These are phyloP conservation scores for Unio delphinus DNA, from an alignment of 2,888 invertebrate genomes.

Conservation along the genomic window DNA sequence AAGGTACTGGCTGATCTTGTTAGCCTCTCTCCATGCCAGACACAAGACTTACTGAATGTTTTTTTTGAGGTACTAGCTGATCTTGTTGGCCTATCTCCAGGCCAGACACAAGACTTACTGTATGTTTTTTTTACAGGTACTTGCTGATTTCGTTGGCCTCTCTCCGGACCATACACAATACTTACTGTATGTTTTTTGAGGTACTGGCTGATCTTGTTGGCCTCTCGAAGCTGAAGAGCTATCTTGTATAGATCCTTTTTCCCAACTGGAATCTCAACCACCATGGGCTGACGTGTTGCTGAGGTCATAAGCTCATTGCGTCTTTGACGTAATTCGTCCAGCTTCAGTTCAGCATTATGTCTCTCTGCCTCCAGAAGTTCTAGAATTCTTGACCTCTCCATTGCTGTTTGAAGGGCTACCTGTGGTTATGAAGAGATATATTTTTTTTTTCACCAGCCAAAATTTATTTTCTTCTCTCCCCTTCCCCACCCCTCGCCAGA, in stretches of 20 bases:
- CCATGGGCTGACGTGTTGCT: background rate
- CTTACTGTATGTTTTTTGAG: slow-evolving; percentile 65
- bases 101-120: background rate
- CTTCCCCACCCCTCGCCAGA: background rate
- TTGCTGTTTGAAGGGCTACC: slow-evolving; percentile 26
- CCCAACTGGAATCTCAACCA: slow-evolving; percentile 12
- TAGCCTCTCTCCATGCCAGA: too few relatives aligned
- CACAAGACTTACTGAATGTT: too few relatives aligned
- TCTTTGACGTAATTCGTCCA: slow-evolving; percentile 51
- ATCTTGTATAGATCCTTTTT: slow-evolving; percentile 61
- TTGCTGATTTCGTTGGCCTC: too few relatives aligned
- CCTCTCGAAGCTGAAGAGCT: slow-evolving; percentile 63
- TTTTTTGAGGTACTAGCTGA: slow-evolving; percentile 64
- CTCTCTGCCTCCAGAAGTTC: slow-evolving; percentile 52
- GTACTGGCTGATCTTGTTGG: slow-evolving; percentile 68
- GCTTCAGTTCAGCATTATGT: slow-evolving; percentile 37
- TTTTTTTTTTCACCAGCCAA: background rate
- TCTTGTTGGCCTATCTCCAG: slow-evolving; percentile 64
- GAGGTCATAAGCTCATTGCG: slow-evolving; percentile 25
- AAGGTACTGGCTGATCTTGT: slow-evolving; percentile 67
- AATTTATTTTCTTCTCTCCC: background rate
- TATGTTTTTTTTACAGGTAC: too few relatives aligned
- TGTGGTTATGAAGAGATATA: slow-evolving; percentile 6
- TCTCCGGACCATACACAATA: background rate
- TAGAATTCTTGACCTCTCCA: slow-evolving; percentile 42